These are phyloP conservation scores for Schizopygopsis malacanthus DNA, from an alignment of 2,797 vertebrate species.

Conservation along the genomic window DNA sequence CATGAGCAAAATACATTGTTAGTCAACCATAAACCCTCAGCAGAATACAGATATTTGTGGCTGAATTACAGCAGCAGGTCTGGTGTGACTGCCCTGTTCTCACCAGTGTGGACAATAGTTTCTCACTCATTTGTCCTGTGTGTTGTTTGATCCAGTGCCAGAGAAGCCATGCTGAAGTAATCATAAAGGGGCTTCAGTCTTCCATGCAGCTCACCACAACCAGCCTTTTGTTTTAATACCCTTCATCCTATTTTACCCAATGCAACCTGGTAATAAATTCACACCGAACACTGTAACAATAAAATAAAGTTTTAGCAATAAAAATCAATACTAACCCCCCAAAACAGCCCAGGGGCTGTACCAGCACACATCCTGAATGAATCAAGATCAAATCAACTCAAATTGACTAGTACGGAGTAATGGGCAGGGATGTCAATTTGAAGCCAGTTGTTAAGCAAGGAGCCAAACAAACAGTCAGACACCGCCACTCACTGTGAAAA, in stretches of 20 bases:
- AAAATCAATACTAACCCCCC: neutral
- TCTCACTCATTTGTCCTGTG: conserved; percentile 63
- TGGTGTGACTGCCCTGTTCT: conserved; percentile 21
- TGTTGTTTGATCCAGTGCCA: conserved; percentile 74
- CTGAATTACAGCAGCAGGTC: conserved; percentile 24
- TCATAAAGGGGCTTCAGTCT: conserved; percentile 64
- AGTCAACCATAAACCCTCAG: neutral
- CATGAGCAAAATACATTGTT: neutral
- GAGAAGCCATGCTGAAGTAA: conserved; percentile 74
- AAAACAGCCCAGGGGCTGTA: conserved; percentile 9
- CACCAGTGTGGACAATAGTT: conserved; percentile 33
- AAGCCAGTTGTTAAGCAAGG: conserved; percentile 30
- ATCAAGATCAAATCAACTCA: conserved; percentile 21
- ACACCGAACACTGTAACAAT: neutral
- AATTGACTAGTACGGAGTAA: conserved; percentile 20
- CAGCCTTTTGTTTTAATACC: conserved; percentile 30
- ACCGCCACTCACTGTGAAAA: conserved; percentile 6
- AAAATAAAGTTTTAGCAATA: neutral
- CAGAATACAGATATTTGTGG: conserved; percentile 15
- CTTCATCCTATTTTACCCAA: conserved; percentile 16
- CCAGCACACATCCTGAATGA: conserved; percentile 16
- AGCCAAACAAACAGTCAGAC: conserved; percentile 35
- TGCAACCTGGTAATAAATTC: conserved; percentile 9
- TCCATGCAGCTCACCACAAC: conserved; percentile 42
- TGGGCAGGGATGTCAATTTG: conserved; percentile 18